Base-by-base conservation (phyloP, 1,140 invertebrate genomes). In the Drosophila tropicalis region DNA sequence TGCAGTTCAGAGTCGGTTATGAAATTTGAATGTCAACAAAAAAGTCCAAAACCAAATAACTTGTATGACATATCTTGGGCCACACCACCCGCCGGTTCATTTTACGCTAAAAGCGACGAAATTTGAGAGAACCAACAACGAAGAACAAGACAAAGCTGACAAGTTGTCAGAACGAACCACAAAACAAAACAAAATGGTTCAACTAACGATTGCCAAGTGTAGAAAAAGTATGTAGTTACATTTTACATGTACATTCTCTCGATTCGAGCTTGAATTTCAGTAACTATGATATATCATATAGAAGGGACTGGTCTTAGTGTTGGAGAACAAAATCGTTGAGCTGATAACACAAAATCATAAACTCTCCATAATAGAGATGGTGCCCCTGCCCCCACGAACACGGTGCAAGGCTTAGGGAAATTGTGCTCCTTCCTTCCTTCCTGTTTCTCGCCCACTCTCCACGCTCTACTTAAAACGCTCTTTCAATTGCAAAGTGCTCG, bases 71-170 rank as follows among this genome's bases (percentile, higher is more conserved):
- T 58, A 58, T 58, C 25, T 32, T 32, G 7, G 6, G 3, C 29
- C 29, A 9, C 56, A 36, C 56, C 56, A 36, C 56, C 56, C 56
- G 56, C 56, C 56, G 17, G 56, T 58, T 58, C 60, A 62, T 40
- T 44, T 62, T 62, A 62, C 34, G 36, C 60, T 44, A 62, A 62
- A 44, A 40, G 34, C 40, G 60, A 62, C 34, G 60, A 62, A 62
- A 62, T 62, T 62, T 7, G 60, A 62, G 60, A 62, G 36, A 41
- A 22, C 60, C 39, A 44, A 62, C 39, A 61, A 41, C 22, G 19
- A n/a, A 40, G 29, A 17, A 17, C 25, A 34, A 39, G 54, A 56
- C 54, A 56, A 56, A 32, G 12, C 25, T 32, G 54, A 25, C 25
- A 56, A 56, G 13, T 7, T 4, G 15, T 9, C 9, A 29, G 22